Conservation (phyloP, 2,888 invertebrate species). For the Quadroppia sp. region DNA sequence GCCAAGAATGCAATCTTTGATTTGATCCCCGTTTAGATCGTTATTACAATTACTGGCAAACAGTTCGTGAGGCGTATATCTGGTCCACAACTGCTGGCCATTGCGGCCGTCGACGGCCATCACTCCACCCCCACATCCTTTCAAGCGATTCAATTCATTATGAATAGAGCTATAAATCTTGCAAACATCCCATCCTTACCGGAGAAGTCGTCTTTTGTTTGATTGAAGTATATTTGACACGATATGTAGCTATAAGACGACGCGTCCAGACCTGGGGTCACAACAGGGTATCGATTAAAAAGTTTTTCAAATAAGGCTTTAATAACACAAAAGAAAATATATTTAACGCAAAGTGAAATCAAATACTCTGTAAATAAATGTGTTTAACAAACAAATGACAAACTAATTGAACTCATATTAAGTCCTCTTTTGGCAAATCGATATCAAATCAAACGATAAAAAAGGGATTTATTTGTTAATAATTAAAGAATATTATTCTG, state of each 20-base stretch:
- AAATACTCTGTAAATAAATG: too few relatives aligned
- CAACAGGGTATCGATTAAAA: too few relatives aligned
- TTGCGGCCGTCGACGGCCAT: slow-evolving; percentile 68
- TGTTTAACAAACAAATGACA: too few relatives aligned
- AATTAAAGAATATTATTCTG: too few relatives aligned
- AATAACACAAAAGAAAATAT: too few relatives aligned
- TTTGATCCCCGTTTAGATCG: slow-evolving; percentile 66
- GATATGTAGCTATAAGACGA: slow-evolving; percentile 57
- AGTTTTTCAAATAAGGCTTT: too few relatives aligned
- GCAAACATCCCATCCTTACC: neutral
- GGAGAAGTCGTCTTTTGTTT: slow-evolving; percentile 37
- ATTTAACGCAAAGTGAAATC: too few relatives aligned
- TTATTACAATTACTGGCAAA: slow-evolving; percentile 67
- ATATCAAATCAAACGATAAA: too few relatives aligned
- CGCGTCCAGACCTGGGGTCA: slow-evolving; percentile 55
- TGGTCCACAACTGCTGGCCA: slow-evolving; percentile 69
- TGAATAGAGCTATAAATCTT: neutral
- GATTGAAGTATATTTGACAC: slow-evolving; percentile 63
- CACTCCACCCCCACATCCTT: slow-evolving; percentile 66
- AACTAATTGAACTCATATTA: too few relatives aligned
- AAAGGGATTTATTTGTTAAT: too few relatives aligned
- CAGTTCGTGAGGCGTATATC: slow-evolving; percentile 67
- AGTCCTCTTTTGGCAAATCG: too few relatives aligned
- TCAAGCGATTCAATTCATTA: slow-evolving; percentile 2
- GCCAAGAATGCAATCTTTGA: slow-evolving; percentile 67